Percentiles rank a stretch among this genome's conserved stretches.
These are phyloP conservation scores for Drosophila nannoptera DNA, from an alignment of 1,140 invertebrate species.

Conservation along the genomic window DNA sequence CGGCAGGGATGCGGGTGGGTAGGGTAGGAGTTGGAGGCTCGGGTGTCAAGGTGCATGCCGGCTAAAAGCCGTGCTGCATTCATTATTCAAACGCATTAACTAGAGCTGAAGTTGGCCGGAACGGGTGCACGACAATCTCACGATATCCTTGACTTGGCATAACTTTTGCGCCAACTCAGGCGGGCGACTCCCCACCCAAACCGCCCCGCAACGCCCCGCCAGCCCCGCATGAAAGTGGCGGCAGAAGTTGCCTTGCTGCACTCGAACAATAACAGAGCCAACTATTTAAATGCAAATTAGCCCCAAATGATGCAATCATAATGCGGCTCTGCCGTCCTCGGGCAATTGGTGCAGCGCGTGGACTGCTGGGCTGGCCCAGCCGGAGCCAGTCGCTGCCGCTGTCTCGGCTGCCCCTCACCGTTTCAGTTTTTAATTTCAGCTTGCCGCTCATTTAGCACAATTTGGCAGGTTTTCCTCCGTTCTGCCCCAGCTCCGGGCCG, in stretches of 20 bases:
- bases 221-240: slow-evolving; percentile 16
- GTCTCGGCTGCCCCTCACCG: background rate
- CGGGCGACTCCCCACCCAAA: slow-evolving; percentile 22
- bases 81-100: slow-evolving; percentile 77
- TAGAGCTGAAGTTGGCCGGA: slow-evolving; percentile 59
- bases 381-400: too few relatives aligned
- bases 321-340: slow-evolving; percentile 62
- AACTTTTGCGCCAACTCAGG: slow-evolving; percentile 55
- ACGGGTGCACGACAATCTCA: slow-evolving; percentile 52
- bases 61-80: slow-evolving; percentile 38
- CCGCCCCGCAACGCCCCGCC: background rate
- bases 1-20: background rate
- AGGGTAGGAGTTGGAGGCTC: background rate
- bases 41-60: slow-evolving; percentile 40
- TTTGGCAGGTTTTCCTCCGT: slow-evolving; percentile 61
- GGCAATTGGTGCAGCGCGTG: slow-evolving; percentile 22
- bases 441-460: slow-evolving; percentile 72
- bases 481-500: slow-evolving; percentile 1
- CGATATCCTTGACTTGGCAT: slow-evolving; percentile 71
- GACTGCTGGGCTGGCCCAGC: background rate
- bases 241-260: slow-evolving; percentile 64
- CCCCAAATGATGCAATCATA: slow-evolving; percentile 77
- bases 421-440: slow-evolving; percentile 67
- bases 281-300: slow-evolving; percentile 77
- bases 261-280: slow-evolving; percentile 72